Evolutionary conservation across 1,140 invertebrate genomes (phyloP).

Genomic region (Drosophila subpulchrella): DNA sequence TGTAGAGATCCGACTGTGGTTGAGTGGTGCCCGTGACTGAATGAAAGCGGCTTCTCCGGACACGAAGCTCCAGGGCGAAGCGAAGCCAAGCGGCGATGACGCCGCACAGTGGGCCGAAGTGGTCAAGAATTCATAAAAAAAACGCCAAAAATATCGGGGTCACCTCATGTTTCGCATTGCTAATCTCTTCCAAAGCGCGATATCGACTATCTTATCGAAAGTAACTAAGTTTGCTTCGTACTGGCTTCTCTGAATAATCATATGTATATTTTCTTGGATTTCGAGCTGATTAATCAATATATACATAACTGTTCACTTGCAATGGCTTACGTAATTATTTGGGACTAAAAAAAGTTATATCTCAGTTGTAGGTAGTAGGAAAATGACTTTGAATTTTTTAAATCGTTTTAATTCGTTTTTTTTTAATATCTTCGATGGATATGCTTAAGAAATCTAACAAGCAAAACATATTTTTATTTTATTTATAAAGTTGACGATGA

Average conservation of each 20-base stretch:
- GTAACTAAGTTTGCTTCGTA: not conserved
- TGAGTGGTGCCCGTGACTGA: conserved; percentile 27
- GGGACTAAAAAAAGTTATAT: not conserved
- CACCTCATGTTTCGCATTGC: not conserved
- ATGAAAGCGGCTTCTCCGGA: conserved; percentile 21
- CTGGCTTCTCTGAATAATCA: not conserved
- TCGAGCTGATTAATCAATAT: conserved; percentile 16
- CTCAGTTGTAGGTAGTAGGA: no score
- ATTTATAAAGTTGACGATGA: no score
- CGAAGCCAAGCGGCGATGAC: not conserved
- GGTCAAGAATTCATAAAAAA: not conserved
- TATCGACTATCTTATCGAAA: conserved; percentile 27
- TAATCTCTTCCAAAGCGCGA: not conserved
- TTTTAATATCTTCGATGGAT: no score
- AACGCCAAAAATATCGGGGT: not conserved
- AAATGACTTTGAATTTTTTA: no score
- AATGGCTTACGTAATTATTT: not conserved
- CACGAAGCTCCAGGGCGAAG: conserved; percentile 1
- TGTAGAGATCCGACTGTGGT: conserved; percentile 23
- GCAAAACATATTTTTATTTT: no score
- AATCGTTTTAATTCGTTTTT: no score
- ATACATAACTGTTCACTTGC: conserved; percentile 1
- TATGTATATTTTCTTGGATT: conserved; percentile 12
- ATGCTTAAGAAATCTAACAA: no score
- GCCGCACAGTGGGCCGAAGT: conserved; percentile 17